Percentiles rank a stretch among this genome's conserved stretches.
These are phyloP conservation scores for Berghia stephanieae DNA, from an alignment of 1,140 invertebrate genomes.

Conservation along the genomic window DNA sequence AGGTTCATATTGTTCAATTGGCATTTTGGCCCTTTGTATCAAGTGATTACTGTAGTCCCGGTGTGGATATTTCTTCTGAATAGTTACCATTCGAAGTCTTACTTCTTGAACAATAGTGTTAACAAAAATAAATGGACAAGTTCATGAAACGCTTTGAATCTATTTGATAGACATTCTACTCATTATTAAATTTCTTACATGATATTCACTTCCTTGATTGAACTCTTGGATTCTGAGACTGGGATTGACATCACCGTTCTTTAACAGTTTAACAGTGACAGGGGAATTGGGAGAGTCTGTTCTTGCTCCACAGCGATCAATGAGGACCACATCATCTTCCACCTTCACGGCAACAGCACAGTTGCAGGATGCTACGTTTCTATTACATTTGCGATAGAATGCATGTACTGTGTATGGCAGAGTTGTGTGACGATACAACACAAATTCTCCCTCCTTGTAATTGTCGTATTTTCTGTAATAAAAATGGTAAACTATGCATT, in stretches of 20 bases:
- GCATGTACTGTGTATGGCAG: constrained; percentile 49
- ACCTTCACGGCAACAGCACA: constrained; percentile 53
- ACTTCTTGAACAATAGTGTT: too few species aligned
- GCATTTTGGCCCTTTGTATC: too few species aligned
- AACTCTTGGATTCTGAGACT: constrained; percentile 38
- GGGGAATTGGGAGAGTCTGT: constrained; percentile 24
- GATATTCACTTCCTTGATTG: constrained; percentile 41
- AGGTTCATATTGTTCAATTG: too few species aligned
- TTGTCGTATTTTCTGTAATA: constrained; percentile 48
- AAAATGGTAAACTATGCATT: not conserved
- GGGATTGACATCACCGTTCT: constrained; percentile 45
- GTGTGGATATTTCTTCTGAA: too few species aligned
- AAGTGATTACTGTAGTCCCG: too few species aligned
- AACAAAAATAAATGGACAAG: too few species aligned
- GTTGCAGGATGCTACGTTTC: constrained; percentile 49
- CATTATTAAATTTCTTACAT: constrained; percentile 36
- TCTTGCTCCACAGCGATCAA: constrained; percentile 48
- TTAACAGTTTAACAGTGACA: constrained; percentile 40
- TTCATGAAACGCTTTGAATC: too few species aligned
- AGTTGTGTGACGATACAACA: constrained; percentile 43
- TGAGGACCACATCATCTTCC: constrained; percentile 55
- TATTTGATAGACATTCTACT: too few species aligned
- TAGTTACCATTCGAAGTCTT: too few species aligned
- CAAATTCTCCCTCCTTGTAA: constrained; percentile 51
- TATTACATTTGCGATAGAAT: constrained; percentile 43